A percentile compares a stretch with the other conserved stretches of the same genome.
Evolutionary conservation across 2,888 invertebrate species (phyloP).

Genomic region (Crossocerus cetratus): DNA sequence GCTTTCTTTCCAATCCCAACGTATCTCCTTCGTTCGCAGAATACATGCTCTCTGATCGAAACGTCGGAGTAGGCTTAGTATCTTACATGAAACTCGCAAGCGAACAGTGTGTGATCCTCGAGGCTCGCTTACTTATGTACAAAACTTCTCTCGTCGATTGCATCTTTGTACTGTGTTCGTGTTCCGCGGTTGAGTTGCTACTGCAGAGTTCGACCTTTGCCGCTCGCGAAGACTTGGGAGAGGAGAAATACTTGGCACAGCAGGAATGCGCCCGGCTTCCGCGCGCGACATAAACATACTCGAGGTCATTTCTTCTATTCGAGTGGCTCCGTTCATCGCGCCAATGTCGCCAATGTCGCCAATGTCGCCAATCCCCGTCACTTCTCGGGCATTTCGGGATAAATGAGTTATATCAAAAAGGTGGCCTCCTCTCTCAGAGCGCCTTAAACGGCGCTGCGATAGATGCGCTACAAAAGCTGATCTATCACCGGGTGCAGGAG

Average conservation of each 20-base stretch:
- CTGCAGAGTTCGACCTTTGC: not conserved
- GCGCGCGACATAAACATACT: constrained; percentile 25
- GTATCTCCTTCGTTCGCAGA: not conserved
- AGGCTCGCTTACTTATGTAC: constrained; percentile 34
- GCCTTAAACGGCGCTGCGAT: constrained; percentile 72
- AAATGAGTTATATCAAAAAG: constrained; percentile 60
- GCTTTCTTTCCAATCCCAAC: too few relatives aligned
- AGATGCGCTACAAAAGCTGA: constrained; percentile 83
- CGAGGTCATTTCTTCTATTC: constrained; percentile 35
- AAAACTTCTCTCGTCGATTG: constrained; percentile 40
- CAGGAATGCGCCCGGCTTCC: too few relatives aligned
- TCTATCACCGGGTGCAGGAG: constrained; percentile 94
- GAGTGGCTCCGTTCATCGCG: too few relatives aligned
- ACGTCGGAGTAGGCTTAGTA: constrained; percentile 11
- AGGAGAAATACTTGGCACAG: too few relatives aligned
- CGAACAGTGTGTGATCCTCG: constrained; percentile 17
- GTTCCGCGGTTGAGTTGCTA: constrained; percentile 19
- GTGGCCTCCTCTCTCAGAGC: too few relatives aligned
- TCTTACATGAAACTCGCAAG: constrained; percentile 14
- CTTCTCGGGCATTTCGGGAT: constrained; percentile 11
- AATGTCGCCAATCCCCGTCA: not conserved
- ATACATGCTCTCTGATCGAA: constrained; percentile 13
- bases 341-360: too few relatives aligned
- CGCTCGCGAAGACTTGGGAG: too few relatives aligned
- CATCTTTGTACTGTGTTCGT: constrained; percentile 59